Percentiles rank a stretch among this genome's conserved stretches.
These are phyloP conservation scores for Megalurothrips usitatus DNA, from an alignment of 2,888 invertebrate genomes.

Conservation along the genomic window DNA sequence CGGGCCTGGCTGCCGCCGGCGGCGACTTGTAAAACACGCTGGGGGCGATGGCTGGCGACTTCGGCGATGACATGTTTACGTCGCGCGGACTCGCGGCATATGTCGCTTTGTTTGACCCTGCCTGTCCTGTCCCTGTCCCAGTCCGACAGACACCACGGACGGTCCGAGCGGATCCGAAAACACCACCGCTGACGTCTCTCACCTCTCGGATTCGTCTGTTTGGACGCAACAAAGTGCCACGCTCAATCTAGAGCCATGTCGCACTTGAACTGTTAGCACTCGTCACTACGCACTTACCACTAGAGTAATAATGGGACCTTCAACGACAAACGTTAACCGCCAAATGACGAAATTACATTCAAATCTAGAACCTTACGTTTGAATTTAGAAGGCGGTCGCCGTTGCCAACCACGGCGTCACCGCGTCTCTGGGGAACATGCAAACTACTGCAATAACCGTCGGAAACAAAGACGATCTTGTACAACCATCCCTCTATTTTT, in stretches of 20 bases:
- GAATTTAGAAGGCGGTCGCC: not conserved
- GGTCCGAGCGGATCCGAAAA: not conserved
- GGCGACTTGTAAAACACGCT: slow-evolving; percentile 29
- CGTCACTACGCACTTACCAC: not conserved
- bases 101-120: not conserved
- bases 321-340: not conserved
- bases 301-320: slow-evolving; percentile 1
- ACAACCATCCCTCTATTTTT: too few species aligned
- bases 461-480: too few species aligned
- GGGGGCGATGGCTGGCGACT: slow-evolving; percentile 27
- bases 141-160: not conserved
- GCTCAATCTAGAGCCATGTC: not conserved
- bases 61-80: not conserved
- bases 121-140: not conserved
- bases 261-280: too few species aligned
- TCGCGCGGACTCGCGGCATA: not conserved
- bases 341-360: not conserved
- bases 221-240: not conserved
- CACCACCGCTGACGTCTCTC: not conserved
- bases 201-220: not conserved
- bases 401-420: not conserved
- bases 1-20: slow-evolving; percentile 30
- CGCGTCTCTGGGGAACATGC: too few species aligned
- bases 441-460: too few species aligned
- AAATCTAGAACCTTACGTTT: not conserved